Base-by-base conservation (phyloP, 1,140 invertebrate genomes). In the Drosophila erecta region DNA sequence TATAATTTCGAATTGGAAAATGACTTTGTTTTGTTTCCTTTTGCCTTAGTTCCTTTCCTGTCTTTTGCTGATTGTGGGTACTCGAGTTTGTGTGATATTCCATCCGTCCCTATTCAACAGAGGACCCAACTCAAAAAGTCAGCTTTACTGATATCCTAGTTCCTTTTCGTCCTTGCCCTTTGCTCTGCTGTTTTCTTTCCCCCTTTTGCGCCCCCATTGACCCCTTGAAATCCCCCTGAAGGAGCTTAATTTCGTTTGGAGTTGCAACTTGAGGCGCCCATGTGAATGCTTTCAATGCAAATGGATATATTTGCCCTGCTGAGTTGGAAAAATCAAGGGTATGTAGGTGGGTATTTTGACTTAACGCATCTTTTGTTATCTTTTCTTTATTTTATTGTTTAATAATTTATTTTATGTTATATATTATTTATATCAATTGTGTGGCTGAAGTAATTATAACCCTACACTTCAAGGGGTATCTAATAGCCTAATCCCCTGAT, bases 91-190 rank as follows among this genome's bases (percentile, higher is more conserved):
- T 35, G 40, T 49, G 11, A 10, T 65, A 38, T 74, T 38, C n/a
- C 24, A n/a, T 51, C 41, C 38, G 8, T 37, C 33, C n/a, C 46
- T 22, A 17, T 33, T 55, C 60, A 75, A 33, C 33, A 41, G 12
- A 17, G 22, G 53, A 66, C 71, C 72, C 72, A 76, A 75, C 72
- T 75, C 72, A 66, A 75, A 66, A 76, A 76, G 46, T 66, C 54
- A 50, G 35, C 33, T 56, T 35, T 37, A 49, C 61, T 64, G 35
- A 12, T 20, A 50, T 24, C 30, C 15, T 22, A 14, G 12, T 24
- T 27, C 30, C 61, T 27, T 35, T 43, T 30, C 14, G 33, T 38
- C 30, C 35, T 27, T 54, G 49, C 33, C 30, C 40, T 35, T 62
- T 46, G 41, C 33, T 15, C 24, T 47, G 43, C 43, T 35, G 22